Conservation (phyloP, 2,113 vertebrate species). For the Alaudala cheleensis region DNA sequence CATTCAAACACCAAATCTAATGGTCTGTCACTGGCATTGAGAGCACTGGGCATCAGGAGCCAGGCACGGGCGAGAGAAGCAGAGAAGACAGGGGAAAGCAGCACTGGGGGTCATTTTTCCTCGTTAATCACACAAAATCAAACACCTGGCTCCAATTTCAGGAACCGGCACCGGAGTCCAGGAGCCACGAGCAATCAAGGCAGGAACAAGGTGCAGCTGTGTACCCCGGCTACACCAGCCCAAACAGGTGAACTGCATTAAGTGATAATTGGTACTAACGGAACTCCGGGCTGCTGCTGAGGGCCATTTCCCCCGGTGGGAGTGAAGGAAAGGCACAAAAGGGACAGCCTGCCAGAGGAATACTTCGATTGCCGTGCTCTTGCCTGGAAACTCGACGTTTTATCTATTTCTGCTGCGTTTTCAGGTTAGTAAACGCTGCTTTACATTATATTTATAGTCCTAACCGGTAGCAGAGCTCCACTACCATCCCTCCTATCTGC, state of each 20-base stretch:
- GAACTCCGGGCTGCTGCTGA: background rate
- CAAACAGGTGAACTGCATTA: background rate
- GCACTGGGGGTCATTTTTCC: background rate
- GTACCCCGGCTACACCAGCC: background rate
- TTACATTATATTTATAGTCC: background rate
- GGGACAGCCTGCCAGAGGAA: background rate
- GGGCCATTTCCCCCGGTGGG: background rate
- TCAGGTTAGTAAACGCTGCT: background rate
- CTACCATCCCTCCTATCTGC: accelerated
- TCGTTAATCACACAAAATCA: background rate
- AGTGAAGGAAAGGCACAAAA: background rate
- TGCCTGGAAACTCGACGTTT: background rate
- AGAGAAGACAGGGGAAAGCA: background rate
- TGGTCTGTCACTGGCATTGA: background rate
- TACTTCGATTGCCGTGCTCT: background rate
- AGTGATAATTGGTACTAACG: background rate
- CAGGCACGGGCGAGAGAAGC: accelerated
- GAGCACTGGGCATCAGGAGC: background rate
- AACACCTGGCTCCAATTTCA: background rate
- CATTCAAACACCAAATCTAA: background rate
- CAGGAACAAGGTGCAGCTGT: background rate
- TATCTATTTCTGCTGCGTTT: background rate
- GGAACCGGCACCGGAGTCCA: background rate
- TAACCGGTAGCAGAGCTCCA: background rate
- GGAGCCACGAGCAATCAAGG: background rate